Percentiles rank a stretch among this genome's conserved stretches.
Evolutionary conservation across 2,797 vertebrate genomes (phyloP).

Genomic region (Brachymystax lenok): DNA sequence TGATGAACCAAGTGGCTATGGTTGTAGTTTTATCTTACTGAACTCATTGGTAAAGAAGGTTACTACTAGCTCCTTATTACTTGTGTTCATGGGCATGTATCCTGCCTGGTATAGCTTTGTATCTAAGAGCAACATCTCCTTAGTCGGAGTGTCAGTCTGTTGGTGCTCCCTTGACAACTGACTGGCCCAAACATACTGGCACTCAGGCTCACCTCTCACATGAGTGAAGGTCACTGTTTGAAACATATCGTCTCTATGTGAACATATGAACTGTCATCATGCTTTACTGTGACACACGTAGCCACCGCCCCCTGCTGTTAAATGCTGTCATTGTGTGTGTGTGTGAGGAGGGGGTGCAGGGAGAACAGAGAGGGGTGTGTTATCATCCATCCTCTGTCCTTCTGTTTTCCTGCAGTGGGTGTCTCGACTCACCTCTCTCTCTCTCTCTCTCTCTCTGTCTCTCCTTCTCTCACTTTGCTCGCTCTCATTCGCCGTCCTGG

Average conservation of each 20-base stretch:
- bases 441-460: constrained; percentile 20
- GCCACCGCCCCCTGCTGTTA: constrained; percentile 65
- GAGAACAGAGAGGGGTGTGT: constrained; percentile 33
- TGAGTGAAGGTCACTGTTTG: not conserved
- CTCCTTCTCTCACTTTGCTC: constrained; percentile 27
- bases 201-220: not conserved
- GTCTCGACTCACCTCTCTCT: constrained; percentile 25
- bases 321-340: constrained; percentile 19
- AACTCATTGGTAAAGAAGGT: not conserved
- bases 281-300: constrained; percentile 36
- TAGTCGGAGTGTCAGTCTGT: not conserved
- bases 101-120: not conserved
- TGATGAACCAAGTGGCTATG: not conserved
- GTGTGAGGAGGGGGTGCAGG: constrained; percentile 5
- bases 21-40: not conserved
- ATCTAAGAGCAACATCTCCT: not conserved
- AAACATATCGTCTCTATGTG: constrained; percentile 35
- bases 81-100: no score
- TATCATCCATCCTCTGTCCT: not conserved
- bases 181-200: not conserved
- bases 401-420: not conserved
- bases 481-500: constrained; percentile 47
- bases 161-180: not conserved
- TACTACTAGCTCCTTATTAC: not conserved
- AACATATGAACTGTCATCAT: constrained; percentile 1